phyloP scores from a whole-genome alignment of 2,113 vertebrate species.

The Ochotona curzoniae region DNA sequence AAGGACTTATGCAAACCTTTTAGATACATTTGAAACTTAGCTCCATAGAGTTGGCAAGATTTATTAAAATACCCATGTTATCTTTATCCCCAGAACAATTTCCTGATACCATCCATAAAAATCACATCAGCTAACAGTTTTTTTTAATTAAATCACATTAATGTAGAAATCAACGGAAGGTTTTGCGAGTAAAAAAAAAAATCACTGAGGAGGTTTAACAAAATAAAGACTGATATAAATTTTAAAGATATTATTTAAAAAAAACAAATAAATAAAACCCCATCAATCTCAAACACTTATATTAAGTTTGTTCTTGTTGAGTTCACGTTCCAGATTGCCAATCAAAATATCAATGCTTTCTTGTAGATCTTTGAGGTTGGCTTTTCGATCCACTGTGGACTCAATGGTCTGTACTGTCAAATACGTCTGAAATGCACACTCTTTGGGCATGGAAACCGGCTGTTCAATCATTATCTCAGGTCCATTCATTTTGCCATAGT shows the following conservation, averaged over 20 bases:
- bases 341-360: constrained; percentile 98
- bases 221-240: constrained; percentile 30
- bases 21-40: constrained; percentile 86
- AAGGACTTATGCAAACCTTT: constrained; percentile 66
- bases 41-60: constrained; percentile 41
- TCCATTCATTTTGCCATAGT: constrained; percentile 78
- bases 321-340: constrained; percentile 97
- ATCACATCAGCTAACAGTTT: constrained; percentile 60
- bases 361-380: constrained; percentile 97
- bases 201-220: background rate
- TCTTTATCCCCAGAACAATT: constrained; percentile 86
- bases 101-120: constrained; percentile 90
- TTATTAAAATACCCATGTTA: constrained; percentile 83
- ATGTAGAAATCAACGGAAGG: constrained; percentile 40
- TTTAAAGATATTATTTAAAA: background rate
- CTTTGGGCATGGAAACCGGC: constrained; percentile 80
- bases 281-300: constrained; percentile 87
- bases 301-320: constrained; percentile 97
- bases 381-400: constrained; percentile 89
- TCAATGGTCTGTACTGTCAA: constrained; percentile 93
- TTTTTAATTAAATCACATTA: constrained; percentile 71
- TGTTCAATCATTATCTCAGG: constrained; percentile 64
- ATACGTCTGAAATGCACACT: constrained; percentile 90
- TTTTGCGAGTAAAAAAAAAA: constrained; percentile 2
- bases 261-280: background rate